Evolutionary conservation across 2,113 vertebrate species (phyloP).

Genomic region (Pandion haliaetus): DNA sequence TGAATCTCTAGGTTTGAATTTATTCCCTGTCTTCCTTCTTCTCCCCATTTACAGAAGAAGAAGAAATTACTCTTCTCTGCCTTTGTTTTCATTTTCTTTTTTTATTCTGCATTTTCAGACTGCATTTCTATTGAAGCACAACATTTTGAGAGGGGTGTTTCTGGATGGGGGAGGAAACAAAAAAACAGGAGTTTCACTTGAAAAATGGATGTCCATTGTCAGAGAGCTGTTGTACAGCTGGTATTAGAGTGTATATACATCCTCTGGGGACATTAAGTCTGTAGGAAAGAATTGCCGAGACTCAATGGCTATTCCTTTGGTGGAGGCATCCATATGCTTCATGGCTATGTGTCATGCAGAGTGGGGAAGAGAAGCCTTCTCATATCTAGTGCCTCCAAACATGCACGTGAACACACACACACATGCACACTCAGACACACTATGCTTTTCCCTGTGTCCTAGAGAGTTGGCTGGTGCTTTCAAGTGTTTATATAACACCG

Average conservation of each 20-base stretch:
- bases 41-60: background rate
- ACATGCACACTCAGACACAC: fast-evolving
- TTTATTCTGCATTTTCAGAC: background rate
- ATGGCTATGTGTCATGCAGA: background rate
- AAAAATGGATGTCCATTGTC: background rate
- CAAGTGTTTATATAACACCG: background rate
- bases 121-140: background rate
- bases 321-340: background rate
- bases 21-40: background rate
- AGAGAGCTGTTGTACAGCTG: background rate
- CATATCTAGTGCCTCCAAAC: background rate
- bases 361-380: background rate
- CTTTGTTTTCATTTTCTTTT: background rate
- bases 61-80: background rate
- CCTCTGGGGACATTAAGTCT: background rate
- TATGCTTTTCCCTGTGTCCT: background rate
- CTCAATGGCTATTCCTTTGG: background rate
- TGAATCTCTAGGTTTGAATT: background rate
- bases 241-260: background rate
- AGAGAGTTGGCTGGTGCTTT: background rate
- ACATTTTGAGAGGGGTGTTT: background rate
- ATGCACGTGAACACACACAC: fast-evolving
- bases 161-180: background rate
- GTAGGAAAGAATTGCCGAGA: background rate
- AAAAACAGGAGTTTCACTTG: background rate